Conservation (phyloP, 2,113 vertebrate genomes). For the Seriola aureovittata region DNA sequence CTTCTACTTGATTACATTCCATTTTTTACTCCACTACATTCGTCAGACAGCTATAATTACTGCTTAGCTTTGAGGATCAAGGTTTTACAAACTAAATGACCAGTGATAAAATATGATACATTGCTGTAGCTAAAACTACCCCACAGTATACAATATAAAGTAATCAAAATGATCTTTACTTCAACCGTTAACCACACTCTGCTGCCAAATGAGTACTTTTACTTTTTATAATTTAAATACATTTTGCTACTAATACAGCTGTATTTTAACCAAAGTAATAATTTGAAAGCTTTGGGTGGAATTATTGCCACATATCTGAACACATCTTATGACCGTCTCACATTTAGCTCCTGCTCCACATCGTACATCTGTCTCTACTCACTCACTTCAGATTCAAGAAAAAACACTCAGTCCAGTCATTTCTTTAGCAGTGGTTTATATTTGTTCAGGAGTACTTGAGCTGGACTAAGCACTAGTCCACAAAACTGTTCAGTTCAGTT, state of each 20-base stretch:
- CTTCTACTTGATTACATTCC: not conserved
- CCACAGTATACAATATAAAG: not conserved
- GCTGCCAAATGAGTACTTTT: too few relatives aligned
- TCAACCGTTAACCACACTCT: not conserved
- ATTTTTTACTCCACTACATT: not conserved
- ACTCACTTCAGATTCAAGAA: not conserved
- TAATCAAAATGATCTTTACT: not conserved
- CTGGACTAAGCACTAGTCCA: constrained; percentile 2
- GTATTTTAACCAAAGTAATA: not conserved
- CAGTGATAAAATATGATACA: not conserved
- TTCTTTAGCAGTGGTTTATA: not conserved
- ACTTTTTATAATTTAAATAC: not conserved
- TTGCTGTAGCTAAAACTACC: not conserved
- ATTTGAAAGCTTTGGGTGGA: not conserved
- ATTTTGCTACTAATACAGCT: not conserved
- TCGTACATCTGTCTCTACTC: not conserved
- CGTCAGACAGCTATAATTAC: not conserved
- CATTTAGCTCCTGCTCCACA: not conserved
- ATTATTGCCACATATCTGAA: not conserved
- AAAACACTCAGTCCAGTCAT: not conserved
- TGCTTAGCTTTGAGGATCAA: not conserved
- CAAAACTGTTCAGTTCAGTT: constrained; percentile 3
- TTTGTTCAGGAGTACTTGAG: constrained; percentile 4
- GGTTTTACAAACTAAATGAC: not conserved
- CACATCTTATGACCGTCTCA: not conserved